Evolutionary conservation across 1,140 invertebrate genomes (phyloP).

Genomic region (Andricus grossulariae): DNA sequence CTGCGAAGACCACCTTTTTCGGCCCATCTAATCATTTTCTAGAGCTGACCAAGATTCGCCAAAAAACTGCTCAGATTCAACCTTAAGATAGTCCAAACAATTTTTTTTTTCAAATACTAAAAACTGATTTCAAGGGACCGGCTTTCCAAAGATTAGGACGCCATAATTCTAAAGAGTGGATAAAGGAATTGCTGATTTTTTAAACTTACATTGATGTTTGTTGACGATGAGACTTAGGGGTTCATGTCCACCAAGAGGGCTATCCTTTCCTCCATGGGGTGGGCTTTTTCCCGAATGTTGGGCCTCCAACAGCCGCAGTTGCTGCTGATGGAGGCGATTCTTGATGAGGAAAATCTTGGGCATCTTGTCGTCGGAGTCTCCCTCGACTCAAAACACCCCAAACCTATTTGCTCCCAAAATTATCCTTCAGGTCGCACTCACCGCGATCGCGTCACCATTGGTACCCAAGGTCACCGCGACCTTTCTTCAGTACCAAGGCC

Average conservation of each 20-base stretch:
- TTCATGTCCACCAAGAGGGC: slow-evolving; percentile 66
- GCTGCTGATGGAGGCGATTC: slow-evolving; percentile 91
- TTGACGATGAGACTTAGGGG: slow-evolving; percentile 75
- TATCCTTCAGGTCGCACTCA: slow-evolving; percentile 39
- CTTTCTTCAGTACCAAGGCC: slow-evolving; percentile 13
- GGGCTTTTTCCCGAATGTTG: slow-evolving; percentile 79
- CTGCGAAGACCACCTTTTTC: slow-evolving; percentile 19
- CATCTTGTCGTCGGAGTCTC: slow-evolving; percentile 76
- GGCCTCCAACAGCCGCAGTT: slow-evolving; percentile 85
- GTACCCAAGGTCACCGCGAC: slow-evolving; percentile 45
- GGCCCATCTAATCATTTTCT: slow-evolving; percentile 15
- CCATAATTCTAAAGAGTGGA: too few relatives aligned
- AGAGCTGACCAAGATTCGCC: neutral
- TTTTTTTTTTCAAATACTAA: too few relatives aligned
- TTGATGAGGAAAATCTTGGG: slow-evolving; percentile 94
- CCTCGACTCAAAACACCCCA: neutral
- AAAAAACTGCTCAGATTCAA: neutral
- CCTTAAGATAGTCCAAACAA: too few relatives aligned
- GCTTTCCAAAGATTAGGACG: too few relatives aligned
- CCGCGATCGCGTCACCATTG: slow-evolving; percentile 54
- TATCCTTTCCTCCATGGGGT: slow-evolving; percentile 68
- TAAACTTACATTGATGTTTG: slow-evolving; percentile 73
- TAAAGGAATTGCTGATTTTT: too few relatives aligned
- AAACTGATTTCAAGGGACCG: too few relatives aligned
- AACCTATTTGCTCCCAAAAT: neutral